Conservation (phyloP, 2,113 vertebrate species). For the Casuarius casuarius region DNA sequence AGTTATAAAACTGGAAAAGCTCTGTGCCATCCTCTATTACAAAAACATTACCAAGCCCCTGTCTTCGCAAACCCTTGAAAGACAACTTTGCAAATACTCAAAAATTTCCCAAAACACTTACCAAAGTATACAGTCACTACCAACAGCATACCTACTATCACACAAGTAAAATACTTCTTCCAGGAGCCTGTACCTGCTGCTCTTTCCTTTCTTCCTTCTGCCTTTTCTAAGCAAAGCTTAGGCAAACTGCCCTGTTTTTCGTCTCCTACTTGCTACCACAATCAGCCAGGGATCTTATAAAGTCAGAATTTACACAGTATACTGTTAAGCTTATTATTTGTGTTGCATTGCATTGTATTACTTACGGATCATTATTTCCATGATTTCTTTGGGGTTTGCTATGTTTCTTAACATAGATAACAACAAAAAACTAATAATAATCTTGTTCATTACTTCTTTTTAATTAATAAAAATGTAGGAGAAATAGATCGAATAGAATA, state of each 20-base stretch:
- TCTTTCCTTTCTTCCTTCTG: not conserved
- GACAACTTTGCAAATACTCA: not conserved
- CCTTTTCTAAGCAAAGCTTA: not conserved
- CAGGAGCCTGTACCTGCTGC: not conserved
- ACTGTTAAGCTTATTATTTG: not conserved
- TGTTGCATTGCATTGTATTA: not conserved
- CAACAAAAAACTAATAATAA: not conserved
- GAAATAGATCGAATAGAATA: not conserved
- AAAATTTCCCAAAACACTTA: not conserved
- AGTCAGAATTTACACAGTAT: not conserved
- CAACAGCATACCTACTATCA: not conserved
- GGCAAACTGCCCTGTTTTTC: not conserved
- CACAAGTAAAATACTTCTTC: not conserved
- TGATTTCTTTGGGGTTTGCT: not conserved
- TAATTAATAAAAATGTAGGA: not conserved
- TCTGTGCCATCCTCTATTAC: not conserved
- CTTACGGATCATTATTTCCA: not conserved
- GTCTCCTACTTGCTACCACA: accelerated
- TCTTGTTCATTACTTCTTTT: not conserved
- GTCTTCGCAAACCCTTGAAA: not conserved
- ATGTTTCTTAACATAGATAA: not conserved
- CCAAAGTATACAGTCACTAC: not conserved
- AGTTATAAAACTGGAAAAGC: not conserved
- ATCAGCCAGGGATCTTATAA: not conserved
- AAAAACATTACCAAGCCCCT: accelerated